Evolutionary conservation across 2,797 vertebrate genomes (phyloP).

Genomic region (Sebastes diaconus): DNA sequence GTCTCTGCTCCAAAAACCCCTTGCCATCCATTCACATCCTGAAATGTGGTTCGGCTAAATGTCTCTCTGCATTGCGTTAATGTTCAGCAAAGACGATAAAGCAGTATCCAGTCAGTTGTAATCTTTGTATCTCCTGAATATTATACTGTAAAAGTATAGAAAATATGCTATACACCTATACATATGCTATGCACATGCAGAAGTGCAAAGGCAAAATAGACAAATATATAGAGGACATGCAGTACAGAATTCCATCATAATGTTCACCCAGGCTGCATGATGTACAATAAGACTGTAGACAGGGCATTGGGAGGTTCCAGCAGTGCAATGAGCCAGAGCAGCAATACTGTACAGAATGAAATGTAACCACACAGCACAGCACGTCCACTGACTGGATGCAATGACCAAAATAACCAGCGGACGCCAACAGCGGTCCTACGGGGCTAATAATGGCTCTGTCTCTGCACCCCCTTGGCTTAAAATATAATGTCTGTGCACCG

Average conservation of each 20-base stretch:
- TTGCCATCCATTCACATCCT: slow-evolving; percentile 29
- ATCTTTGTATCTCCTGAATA: not conserved
- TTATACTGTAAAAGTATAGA: not conserved
- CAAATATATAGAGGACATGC: not conserved
- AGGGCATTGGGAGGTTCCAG: not conserved
- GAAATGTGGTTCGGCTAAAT: slow-evolving; percentile 30
- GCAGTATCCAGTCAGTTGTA: not conserved
- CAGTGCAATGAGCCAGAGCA: not conserved
- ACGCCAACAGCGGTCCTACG: slow-evolving; percentile 13
- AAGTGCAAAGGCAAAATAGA: not conserved
- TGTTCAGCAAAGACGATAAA: not conserved
- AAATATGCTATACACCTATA: not conserved
- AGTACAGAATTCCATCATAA: not conserved
- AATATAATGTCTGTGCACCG: slow-evolving; percentile 34
- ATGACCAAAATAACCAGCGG: slow-evolving; percentile 28
- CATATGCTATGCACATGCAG: not conserved
- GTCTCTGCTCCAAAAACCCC: slow-evolving; percentile 26
- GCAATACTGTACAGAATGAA: slow-evolving; percentile 9
- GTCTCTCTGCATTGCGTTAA: slow-evolving; percentile 3
- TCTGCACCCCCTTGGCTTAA: slow-evolving; percentile 34
- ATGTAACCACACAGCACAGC: slow-evolving; percentile 14
- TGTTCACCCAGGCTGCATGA: slow-evolving; percentile 6
- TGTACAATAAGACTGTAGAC: not conserved
- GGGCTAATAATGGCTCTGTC: slow-evolving; percentile 38
- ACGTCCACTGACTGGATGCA: slow-evolving; percentile 1